Evolutionary conservation across 2,113 vertebrate genomes (phyloP), one percentile per base, ranked within the genome.

Genomic region (Phylloscopus trochilus): DNA sequence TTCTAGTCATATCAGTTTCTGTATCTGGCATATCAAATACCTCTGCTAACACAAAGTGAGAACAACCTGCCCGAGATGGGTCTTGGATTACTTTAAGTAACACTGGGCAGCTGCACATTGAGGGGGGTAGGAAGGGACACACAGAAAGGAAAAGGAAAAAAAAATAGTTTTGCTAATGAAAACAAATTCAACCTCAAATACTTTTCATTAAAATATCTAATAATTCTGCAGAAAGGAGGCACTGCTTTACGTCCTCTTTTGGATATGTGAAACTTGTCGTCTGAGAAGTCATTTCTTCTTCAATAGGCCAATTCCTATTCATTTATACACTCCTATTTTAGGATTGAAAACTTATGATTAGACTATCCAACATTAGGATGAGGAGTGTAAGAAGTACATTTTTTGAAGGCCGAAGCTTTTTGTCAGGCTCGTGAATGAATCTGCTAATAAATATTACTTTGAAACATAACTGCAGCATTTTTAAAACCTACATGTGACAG

Each of bases 101-200:
- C 55, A 28, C 28, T 14, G 30, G 15, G n/a, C 79, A 86, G 41
- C 23, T 87, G 51, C 18, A 33, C 20, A 4, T 1, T 52, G 43
- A 0, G 4, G 0, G 4, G 12, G 11, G 9, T 73, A 22, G 49
- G 41, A 73, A 66, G 20, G 41, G 37, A 22, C 21, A 52, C 0
- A 1, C 3, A 39, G 43, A 46, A 41, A 73, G 15, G 9, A 73
- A 55, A 80, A 73, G 19, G 24, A 62, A 31, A 55, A 35, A 70
- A 93, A 72, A 9, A 14, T 31, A 43, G n/a, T 78, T 67, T 52
- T 52, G 16, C 31, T 83, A 47, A 51, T 30, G 73, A 80, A 78
- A 74, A 83, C 9, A 68, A 66, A 49, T 12, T 44, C 23, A 59
- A 19, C 39, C 8, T 44, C 37, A 41, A 59, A 58, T 41, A 4